Base-by-base conservation (phyloP, 2,888 invertebrate genomes). In the Sceliomorpha sp. region DNA sequence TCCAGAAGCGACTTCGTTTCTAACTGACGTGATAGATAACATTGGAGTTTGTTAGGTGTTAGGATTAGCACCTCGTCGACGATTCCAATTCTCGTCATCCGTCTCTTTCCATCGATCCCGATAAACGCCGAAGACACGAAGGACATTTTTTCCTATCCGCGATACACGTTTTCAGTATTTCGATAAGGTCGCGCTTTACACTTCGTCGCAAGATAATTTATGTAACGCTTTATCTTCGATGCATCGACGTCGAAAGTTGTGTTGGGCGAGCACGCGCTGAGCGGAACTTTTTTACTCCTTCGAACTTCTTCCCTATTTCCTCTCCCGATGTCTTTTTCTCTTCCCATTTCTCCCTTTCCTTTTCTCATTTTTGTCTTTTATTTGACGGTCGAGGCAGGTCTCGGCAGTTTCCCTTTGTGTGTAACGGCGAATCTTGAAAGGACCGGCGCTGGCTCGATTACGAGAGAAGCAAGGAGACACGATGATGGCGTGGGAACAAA, bases 401-500 rank as follows among this genome's bases (percentile, higher is more conserved):
- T 66, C 72, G 44, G 47, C 45, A 73, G 72, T 76, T 78, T 78
- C 73, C 74, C 78, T 75, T 79, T 81, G 79, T 76, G 75, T 71
- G 74, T 70, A 75, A 75, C 77, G 72, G 76, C 77, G 80, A 76
- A 76, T 79, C 78, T 79, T 75, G 77, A 80, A 81, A 78, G 79
- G 72, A 77, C 69, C 70, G 73, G 73, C 72, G 70, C 36, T 71
- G 34, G 72, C 70, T 76, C 67, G 75, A 67, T 67, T 62, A 45
- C 70, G 66, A 53, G 44, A 51, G 60, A 53, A 47, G 58, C 50
- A 59, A 48, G 66, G 68, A 62, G 70, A 67, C 71, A 70, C 73
- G 66, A 66, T 74, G 78, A 79, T 72, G 78, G 77, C 85, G 83
- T 84, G 85, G 85, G 85, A 86, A 86, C 86, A 85, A 86, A 86